Evolutionary conservation across 2,888 invertebrate genomes (phyloP).

Genomic region (Eupeodes latifasciatus): DNA sequence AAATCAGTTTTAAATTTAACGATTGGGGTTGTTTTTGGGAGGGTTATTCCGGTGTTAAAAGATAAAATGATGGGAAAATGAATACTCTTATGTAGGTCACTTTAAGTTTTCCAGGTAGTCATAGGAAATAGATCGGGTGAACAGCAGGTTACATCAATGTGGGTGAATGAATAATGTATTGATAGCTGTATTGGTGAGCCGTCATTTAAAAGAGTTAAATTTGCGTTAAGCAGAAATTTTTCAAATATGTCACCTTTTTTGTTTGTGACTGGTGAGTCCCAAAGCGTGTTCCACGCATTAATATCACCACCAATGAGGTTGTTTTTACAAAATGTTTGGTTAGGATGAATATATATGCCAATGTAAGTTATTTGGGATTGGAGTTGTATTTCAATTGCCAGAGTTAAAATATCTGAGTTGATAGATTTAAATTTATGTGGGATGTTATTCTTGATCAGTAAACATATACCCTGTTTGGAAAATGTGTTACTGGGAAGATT

Average conservation of each 20-base stretch:
- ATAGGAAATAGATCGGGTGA: conserved; percentile 34
- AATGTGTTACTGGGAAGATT: conserved; percentile 30
- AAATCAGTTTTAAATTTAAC: conserved; percentile 10
- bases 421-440: conserved; percentile 17
- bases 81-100: conserved; percentile 48
- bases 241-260: conserved; percentile 21
- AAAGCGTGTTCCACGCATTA: no score
- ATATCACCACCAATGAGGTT: background rate
- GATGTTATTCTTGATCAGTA: conserved; percentile 26
- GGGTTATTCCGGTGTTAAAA: background rate
- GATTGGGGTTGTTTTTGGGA: background rate
- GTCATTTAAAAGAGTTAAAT: conserved; percentile 18
- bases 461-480: conserved; percentile 35
- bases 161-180: conserved; percentile 44
- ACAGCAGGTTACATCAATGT: conserved; percentile 43
- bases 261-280: conserved; percentile 25
- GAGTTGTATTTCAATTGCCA: conserved; percentile 11
- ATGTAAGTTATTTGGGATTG: conserved; percentile 19
- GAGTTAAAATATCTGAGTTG: conserved; percentile 17
- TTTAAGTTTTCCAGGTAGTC: conserved; percentile 26
- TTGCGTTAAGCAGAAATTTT: conserved; percentile 13
- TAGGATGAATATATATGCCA: background rate
- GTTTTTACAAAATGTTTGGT: conserved; percentile 17
- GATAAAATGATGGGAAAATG: conserved; percentile 41
- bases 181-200: no score